Base-by-base conservation (phyloP, 2,888 invertebrate species). In the Serrognathus titanus region DNA sequence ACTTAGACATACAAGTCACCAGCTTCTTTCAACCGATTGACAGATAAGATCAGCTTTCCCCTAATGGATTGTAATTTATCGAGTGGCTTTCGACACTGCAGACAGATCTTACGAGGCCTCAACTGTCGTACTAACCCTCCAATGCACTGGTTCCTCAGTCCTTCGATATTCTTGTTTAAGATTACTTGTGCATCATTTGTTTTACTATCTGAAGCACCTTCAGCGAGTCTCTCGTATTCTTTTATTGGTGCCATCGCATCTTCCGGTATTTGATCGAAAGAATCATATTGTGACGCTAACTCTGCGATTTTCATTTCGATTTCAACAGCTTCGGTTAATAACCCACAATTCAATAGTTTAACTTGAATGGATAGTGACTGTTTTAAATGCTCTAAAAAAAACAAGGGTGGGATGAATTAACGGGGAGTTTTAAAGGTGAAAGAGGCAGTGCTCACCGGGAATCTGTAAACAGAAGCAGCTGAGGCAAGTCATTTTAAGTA, bases 311-410 rank as follows among this genome's bases (percentile, higher is more conserved):
- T 62, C 37, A 53, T 55, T 48, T 68, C 69, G 24, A 90, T 76
- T 57, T 88, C 88, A 55, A 88, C 81, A 0, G 93, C 86, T 63
- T 89, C 86, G 20, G 85, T 85, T 0, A 90, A 79, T 69, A 85
- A 83, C 0, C 94, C 94, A 2, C 83, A 82, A 66, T 92, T 85
- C 3, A 95, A 76, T 3, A 94, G 79, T 57, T 82, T 79, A 50
- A 91, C 75, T 68, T 93, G 90, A 11, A 89, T 80, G 53, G 83
- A 78, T 0, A 80, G 79, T 3, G 79, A 74, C 55, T 76, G 69
- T 48, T 74, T 72, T 10, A 78, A 67, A 55, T 77, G 71, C 36
- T 71, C 81, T 80, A 58, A 11, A 74, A 71, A 50, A 57, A 53
- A 48, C 41, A 53, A 41, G 16, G 16, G 20, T 20, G 20, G 24